Conservation (phyloP, 2,113 vertebrate genomes). For the Litocranius walleri region DNA sequence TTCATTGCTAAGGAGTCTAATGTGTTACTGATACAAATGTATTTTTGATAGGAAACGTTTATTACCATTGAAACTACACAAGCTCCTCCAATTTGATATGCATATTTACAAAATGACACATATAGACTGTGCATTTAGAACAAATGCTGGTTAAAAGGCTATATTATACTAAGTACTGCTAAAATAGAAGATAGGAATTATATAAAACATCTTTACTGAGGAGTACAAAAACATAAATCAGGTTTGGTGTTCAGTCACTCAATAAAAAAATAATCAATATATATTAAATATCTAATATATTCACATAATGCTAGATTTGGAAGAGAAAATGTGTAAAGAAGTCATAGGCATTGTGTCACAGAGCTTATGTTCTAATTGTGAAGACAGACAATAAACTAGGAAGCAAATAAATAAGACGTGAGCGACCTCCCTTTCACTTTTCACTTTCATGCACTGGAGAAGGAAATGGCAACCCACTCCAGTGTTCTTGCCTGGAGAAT, state of each 20-base stretch:
- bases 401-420: background rate
- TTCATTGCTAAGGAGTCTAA: background rate
- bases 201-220: background rate
- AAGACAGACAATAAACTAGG: background rate
- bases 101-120: background rate
- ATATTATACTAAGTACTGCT: background rate
- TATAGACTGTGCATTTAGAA: background rate
- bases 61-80: background rate
- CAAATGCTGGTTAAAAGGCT: background rate
- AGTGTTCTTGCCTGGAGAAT: no score
- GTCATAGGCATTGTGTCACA: background rate
- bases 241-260: background rate
- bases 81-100: background rate
- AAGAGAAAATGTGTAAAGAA: background rate
- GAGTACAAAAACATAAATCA: background rate
- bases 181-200: background rate
- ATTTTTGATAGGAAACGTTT: background rate
- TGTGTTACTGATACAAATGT: background rate
- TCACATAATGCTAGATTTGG: background rate
- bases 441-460: no score
- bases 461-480: no score
- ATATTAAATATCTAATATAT: background rate
- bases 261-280: background rate
- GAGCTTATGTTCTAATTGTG: background rate
- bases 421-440: no score